Evolutionary conservation across 2,888 invertebrate species (phyloP), one percentile per base, ranked within the genome.

Genomic region (Drosophila prostipennis): DNA sequence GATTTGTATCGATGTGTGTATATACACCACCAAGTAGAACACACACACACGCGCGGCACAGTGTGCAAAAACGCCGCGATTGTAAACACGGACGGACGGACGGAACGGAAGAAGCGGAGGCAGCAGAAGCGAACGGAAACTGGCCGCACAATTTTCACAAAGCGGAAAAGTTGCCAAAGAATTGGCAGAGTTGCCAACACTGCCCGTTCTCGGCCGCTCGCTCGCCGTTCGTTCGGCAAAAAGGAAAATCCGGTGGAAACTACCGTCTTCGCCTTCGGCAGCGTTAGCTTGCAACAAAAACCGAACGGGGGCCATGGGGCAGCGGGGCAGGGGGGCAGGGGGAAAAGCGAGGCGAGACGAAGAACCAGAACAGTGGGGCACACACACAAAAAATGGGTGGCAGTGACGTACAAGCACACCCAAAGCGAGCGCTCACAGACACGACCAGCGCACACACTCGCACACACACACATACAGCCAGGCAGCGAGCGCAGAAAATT

Each of bases 141-240:
- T 72, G 59, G 58, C 72, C 58, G 55, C 67, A 71, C 51, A 72
- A 53, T 73, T 73, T 73, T 73, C 72, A 73, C 72, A 59, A 72
- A 67, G 72, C 59, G 67, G 72, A 73, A 73, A 73, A 72, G 65
- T 72, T 73, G 65, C 67, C 67, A 67, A 71, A 73, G 70, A 73
- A 73, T 73, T 73, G 52, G 48, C 72, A 73, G 72, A 65, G 72
- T 72, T 73, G 72, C 72, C 72, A 72, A 49, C 71, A 63, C 26
- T 5, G 16, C 19, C 11, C 42, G 37, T 37, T 37, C 16, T 19
- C 42, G 42, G 11, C 11, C 42, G 19, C 19, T 19, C 34, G 16
- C 39, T 45, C 39, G 52, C 49, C 45, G 43, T 26, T 39, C 48
- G 61, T 46, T 55, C 45, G 59, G 43, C 52, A 29, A 53, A 59